Evolutionary conservation across 2,888 invertebrate species (phyloP), one percentile per base, ranked within the genome.

Genomic region (Euclidia mi): DNA sequence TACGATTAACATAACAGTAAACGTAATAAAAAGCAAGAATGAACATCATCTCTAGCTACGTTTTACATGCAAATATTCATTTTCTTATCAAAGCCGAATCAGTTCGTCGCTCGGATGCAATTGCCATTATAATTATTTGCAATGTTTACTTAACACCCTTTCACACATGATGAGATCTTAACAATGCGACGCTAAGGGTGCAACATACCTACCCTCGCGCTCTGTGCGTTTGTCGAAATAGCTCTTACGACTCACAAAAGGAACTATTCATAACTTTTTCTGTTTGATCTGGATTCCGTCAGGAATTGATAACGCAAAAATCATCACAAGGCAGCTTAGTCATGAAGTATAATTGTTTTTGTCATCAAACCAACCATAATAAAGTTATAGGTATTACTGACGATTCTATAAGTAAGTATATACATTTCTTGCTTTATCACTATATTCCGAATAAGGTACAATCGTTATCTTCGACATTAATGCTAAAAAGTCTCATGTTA

Each of bases 71-170:
- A 93, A 94, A 93, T 92, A 84, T 84, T 83, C 79, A 84, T 84
- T 88, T 88, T 84, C 88, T 91, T 91, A 91, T 91, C 88, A 84
- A 90, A 86, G 85, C 79, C 76, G 79, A 78, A 91, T 91, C 90
- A 79, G 75, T 75, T 68, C 81, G 77, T 76, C 78, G 76, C 81
- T 80, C 81, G 81, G 90, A 89, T 93, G 90, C 90, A 89, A 91
- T 92, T 91, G 89, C 87, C 86, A 92, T 93, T 91, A 90, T 94
- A 94, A 94, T 93, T 91, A 94, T 94, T 92, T 92, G 92, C 94
- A 94, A 94, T 95, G 95, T 95, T 95, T 95, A 94, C 94, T 94
- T 94, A 94, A 94, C 94, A 94, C 95, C 94, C 94, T 94, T 95
- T 94, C 90, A 92, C 92, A 92, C 91, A 91, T 95, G 94, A 94